Percentiles rank a stretch among this genome's conserved stretches.
These are phyloP conservation scores for Propithecus deckenii DNA, from an alignment of 2,797 vertebrate genomes.

Conservation along the genomic window DNA sequence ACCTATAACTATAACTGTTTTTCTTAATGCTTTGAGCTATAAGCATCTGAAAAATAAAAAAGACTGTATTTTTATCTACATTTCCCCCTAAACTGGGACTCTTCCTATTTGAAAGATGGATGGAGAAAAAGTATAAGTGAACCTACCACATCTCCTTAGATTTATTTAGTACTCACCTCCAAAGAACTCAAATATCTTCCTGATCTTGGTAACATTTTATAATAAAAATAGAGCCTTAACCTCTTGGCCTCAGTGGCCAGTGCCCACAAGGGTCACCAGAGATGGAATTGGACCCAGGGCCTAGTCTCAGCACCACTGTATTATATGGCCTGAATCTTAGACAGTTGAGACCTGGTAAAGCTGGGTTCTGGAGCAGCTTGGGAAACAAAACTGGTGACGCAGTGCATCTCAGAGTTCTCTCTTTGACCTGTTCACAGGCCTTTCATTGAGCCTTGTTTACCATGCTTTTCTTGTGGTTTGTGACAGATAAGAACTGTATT, in stretches of 20 bases:
- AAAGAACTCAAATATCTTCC: background rate
- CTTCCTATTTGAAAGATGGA: constrained; percentile 17
- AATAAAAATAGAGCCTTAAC: background rate
- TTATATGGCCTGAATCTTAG: background rate
- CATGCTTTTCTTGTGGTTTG: constrained; percentile 73
- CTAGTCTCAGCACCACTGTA: background rate
- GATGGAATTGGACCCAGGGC: background rate
- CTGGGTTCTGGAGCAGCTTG: background rate
- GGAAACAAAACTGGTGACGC: background rate
- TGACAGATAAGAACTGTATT: constrained; percentile 88
- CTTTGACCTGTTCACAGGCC: background rate
- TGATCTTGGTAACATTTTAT: background rate
- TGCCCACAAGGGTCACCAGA: background rate
- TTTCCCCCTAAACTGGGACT: background rate
- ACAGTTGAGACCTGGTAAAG: background rate
- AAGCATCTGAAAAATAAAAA: background rate
- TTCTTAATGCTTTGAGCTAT: background rate
- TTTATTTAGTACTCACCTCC: background rate
- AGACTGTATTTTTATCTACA: background rate
- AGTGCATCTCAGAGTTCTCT: rapidly evolving
- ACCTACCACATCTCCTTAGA: background rate
- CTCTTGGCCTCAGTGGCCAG: background rate
- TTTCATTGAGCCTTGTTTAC: constrained; percentile 62
- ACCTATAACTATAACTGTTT: background rate
- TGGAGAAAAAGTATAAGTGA: background rate